Conservation (phyloP, 2,797 vertebrate species). For the Cercopithecus hamlyni region DNA sequence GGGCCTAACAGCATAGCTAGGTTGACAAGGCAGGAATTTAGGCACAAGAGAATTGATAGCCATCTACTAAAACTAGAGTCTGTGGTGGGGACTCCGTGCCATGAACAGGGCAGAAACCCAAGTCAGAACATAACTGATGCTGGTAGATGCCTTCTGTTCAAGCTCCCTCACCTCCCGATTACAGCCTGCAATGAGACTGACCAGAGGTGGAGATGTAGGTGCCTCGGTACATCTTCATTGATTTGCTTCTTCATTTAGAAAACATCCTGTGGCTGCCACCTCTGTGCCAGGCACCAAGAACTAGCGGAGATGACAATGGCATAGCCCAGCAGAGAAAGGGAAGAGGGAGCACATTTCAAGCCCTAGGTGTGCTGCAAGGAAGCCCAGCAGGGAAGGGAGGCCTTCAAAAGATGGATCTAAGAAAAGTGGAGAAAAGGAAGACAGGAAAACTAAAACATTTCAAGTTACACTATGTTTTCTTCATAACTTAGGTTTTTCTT, state of each 20-base stretch:
- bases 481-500: not conserved
- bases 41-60: not conserved
- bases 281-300: not conserved
- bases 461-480: not conserved
- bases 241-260: not conserved
- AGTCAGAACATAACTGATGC: not conserved
- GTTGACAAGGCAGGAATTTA: not conserved
- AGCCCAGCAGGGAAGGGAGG: fast-evolving
- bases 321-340: not conserved
- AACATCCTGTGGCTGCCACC: not conserved
- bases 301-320: not conserved
- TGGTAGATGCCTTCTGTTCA: not conserved
- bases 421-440: not conserved
- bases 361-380: not conserved
- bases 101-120: not conserved
- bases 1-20: no score
- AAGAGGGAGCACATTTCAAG: not conserved
- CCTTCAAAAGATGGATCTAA: not conserved
- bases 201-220: not conserved
- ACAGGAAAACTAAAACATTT: not conserved
- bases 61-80: not conserved
- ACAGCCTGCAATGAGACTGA: not conserved
- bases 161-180: no score
- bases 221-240: not conserved
- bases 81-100: not conserved